Percentiles rank a stretch among this genome's conserved stretches.
Evolutionary conservation across 2,113 vertebrate species (phyloP).

Genomic region (Poeciliopsis prolifica): DNA sequence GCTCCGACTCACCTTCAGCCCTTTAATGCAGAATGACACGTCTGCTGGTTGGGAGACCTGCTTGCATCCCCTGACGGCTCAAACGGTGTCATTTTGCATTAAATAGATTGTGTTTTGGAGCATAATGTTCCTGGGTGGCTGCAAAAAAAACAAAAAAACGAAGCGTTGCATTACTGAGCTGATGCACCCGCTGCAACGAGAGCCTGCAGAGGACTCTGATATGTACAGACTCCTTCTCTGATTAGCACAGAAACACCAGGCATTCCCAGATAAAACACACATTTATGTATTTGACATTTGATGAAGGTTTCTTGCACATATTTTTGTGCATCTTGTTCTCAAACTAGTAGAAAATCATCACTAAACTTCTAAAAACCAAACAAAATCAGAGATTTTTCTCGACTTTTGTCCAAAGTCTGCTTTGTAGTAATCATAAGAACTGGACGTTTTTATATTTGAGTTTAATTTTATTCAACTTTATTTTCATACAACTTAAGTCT

Average conservation of each 20-base stretch:
- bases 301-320: neutral
- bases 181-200: neutral
- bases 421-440: neutral
- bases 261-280: neutral
- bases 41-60: conserved; percentile 62
- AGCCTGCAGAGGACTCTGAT: neutral
- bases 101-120: conserved; percentile 72
- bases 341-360: no score
- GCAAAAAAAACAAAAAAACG: conserved; percentile 28
- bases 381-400: neutral
- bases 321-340: neutral
- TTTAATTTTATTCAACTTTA: neutral
- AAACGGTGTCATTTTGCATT: conserved; percentile 63
- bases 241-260: neutral
- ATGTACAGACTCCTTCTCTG: neutral
- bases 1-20: conserved; percentile 58
- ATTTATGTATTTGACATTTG: neutral
- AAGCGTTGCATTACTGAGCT: conserved; percentile 41
- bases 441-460: neutral
- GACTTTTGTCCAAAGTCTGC: neutral
- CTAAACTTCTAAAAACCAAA: neutral
- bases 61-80: conserved; percentile 61
- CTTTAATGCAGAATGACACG: conserved; percentile 64
- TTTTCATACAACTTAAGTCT: no score
- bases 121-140: conserved; percentile 64